Percentiles rank a stretch among this genome's conserved stretches.
Conservation (phyloP, 2,113 vertebrate species). For the Myiagra hebetior region DNA sequence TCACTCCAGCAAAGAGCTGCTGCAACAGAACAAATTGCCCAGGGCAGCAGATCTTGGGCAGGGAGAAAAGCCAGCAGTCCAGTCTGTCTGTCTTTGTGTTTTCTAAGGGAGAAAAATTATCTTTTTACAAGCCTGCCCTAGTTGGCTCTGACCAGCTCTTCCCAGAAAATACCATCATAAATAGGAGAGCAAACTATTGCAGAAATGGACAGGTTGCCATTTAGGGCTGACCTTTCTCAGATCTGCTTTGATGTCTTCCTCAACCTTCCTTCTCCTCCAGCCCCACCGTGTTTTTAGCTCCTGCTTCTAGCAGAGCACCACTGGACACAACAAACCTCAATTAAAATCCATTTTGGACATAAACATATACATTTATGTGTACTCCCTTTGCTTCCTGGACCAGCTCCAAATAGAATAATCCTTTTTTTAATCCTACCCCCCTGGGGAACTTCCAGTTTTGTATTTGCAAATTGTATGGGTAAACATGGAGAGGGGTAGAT, state of each 20-base stretch:
- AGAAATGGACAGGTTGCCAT: conserved; percentile 30
- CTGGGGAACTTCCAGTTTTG: not conserved
- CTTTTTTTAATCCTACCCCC: not conserved
- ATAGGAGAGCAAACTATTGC: conserved; percentile 52
- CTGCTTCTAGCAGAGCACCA: not conserved
- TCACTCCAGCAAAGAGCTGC: conserved; percentile 58
- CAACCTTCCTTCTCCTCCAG: not conserved
- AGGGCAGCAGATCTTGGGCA: conserved; percentile 61
- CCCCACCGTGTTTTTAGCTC: not conserved
- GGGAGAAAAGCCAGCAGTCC: conserved; percentile 56
- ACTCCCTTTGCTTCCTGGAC: not conserved
- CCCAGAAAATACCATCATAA: conserved; percentile 58
- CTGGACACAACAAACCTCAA: not conserved
- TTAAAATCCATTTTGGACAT: not conserved
- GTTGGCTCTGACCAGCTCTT: conserved; percentile 58
- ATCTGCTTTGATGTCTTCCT: not conserved
- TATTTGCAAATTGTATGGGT: not conserved
- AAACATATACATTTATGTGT: not conserved
- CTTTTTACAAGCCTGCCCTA: conserved; percentile 55
- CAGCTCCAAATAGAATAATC: not conserved
- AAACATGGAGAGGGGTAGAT: not conserved
- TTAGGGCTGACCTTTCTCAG: conserved; percentile 53
- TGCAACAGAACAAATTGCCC: conserved; percentile 61
- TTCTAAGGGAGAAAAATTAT: conserved; percentile 56
- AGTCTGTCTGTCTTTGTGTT: conserved; percentile 60